These are phyloP conservation scores for Kryptolebias marmoratus DNA, from an alignment of 2,113 vertebrate species.

Conservation along the genomic window DNA sequence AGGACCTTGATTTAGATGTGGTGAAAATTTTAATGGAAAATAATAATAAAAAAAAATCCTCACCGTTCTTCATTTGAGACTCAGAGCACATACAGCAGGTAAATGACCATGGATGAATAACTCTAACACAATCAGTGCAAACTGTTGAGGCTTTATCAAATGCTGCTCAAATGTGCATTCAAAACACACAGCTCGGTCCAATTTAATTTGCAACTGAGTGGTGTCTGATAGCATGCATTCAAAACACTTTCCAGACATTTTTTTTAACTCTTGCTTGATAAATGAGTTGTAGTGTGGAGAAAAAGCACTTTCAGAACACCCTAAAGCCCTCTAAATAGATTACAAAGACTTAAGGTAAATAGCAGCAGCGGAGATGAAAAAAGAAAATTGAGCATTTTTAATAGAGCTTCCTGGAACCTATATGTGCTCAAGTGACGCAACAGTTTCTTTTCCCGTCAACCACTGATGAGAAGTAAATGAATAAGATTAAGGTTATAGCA, in stretches of 20 bases:
- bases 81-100: slow-evolving; percentile 5
- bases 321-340: slow-evolving; percentile 75
- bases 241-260: slow-evolving; percentile 69
- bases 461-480: slow-evolving; percentile 72
- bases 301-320: slow-evolving; percentile 73
- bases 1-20: no score
- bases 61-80: no score
- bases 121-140: slow-evolving; percentile 19
- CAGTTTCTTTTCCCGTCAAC: slow-evolving; percentile 68
- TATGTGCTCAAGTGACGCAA: slow-evolving; percentile 64
- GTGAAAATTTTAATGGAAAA: no score
- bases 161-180: slow-evolving; percentile 45
- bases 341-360: slow-evolving; percentile 77
- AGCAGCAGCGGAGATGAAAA: slow-evolving; percentile 54
- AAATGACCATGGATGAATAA: slow-evolving; percentile 13
- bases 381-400: slow-evolving; percentile 61
- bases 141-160: slow-evolving; percentile 42
- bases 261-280: slow-evolving; percentile 67
- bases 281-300: slow-evolving; percentile 61
- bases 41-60: no score
- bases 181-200: slow-evolving; percentile 51
- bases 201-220: slow-evolving; percentile 61
- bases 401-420: slow-evolving; percentile 72
- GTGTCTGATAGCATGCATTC: slow-evolving; percentile 57
- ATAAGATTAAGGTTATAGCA: slow-evolving; percentile 72